Percentiles rank a stretch among this genome's conserved stretches.
Conservation (phyloP, 2,113 vertebrate species). For the Mirounga angustirostris region DNA sequence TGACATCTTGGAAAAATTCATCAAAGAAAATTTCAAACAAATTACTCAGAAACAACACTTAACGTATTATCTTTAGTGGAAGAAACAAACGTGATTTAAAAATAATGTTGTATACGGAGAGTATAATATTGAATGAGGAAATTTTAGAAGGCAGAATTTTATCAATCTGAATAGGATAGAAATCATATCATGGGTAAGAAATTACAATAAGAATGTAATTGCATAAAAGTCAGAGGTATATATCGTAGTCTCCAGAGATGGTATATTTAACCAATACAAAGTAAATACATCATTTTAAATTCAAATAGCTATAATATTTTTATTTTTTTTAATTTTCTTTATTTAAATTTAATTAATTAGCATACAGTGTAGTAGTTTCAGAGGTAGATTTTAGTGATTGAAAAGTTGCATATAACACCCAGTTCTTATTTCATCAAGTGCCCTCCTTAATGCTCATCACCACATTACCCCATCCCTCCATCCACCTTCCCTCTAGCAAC, state of each 20-base stretch:
- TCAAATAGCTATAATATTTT: background rate
- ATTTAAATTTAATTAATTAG: background rate
- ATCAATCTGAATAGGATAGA: background rate
- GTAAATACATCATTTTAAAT: background rate
- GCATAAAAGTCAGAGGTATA: background rate
- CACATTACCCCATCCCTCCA: background rate
- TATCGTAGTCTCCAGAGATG: background rate
- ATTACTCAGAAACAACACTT: background rate
- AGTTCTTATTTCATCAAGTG: background rate
- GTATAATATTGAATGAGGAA: background rate
- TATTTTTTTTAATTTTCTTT: background rate
- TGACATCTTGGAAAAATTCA: background rate
- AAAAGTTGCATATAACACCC: background rate
- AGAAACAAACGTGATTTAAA: conserved; percentile 21
- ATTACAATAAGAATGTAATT: background rate
- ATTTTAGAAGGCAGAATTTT: background rate
- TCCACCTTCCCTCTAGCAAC: background rate
- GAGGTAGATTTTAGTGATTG: background rate
- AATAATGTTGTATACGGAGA: background rate
- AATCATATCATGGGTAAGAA: background rate
- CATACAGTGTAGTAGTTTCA: background rate
- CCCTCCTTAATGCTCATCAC: background rate
- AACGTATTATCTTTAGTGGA: background rate
- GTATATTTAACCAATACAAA: background rate
- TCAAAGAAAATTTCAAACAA: conserved; percentile 24